These are phyloP conservation scores for Cataglyphis altisquamis DNA, from an alignment of 2,888 invertebrate species.

Conservation along the genomic window DNA sequence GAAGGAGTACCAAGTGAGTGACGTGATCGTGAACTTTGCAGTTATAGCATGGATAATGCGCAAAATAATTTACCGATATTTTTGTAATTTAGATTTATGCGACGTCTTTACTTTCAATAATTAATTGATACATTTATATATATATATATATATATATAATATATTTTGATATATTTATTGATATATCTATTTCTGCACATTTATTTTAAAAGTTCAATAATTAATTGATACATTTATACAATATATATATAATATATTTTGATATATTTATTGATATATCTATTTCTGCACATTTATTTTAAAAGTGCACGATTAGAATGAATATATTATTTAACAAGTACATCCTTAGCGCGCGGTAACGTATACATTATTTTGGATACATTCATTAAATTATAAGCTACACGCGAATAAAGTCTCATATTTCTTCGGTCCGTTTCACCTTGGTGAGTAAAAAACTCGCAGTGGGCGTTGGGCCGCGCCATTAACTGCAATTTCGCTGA, in stretches of 20 bases:
- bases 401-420: constrained; percentile 74
- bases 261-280: no score
- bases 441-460: constrained; percentile 70
- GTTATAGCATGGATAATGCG: constrained; percentile 8
- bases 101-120: neutral
- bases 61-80: neutral
- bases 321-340: constrained; percentile 64
- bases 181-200: constrained; percentile 17
- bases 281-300: constrained; percentile 57
- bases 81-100: neutral
- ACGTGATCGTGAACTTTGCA: constrained; percentile 25
- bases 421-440: constrained; percentile 73
- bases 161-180: no score
- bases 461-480: constrained; percentile 80
- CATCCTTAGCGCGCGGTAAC: constrained; percentile 64
- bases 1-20: constrained; percentile 4
- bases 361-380: constrained; percentile 63
- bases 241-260: no score
- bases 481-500: constrained; percentile 81
- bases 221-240: neutral
- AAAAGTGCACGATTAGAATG: constrained; percentile 59
- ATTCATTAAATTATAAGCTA: constrained; percentile 74
- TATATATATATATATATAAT: no score
- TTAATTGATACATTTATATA: neutral
- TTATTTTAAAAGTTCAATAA: constrained; percentile 56